A percentile compares a stretch with the other conserved stretches of the same genome.
Conservation (phyloP, 2,888 invertebrate genomes). For the Agapetus fuscipes region DNA sequence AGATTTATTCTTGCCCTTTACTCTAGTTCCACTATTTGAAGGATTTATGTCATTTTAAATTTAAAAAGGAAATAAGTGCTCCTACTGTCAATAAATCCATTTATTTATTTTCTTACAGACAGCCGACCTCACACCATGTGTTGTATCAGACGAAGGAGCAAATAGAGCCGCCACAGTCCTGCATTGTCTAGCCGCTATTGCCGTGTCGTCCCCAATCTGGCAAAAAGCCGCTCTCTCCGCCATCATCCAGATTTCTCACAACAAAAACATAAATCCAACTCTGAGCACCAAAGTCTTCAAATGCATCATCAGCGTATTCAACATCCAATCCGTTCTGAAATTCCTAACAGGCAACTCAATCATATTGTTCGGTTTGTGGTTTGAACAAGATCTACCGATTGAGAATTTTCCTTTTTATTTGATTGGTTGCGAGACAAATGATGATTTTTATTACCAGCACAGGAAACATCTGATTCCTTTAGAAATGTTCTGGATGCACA, state of each 20-base stretch:
- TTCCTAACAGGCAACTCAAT: constrained; percentile 36
- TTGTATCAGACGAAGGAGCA: constrained; percentile 46
- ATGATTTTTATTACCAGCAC: constrained; percentile 36
- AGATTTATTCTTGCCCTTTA: too few relatives aligned
- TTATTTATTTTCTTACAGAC: constrained; percentile 34
- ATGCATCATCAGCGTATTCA: constrained; percentile 25
- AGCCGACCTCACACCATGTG: constrained; percentile 31
- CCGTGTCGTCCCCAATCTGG: constrained; percentile 40
- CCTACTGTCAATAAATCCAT: too few relatives aligned
- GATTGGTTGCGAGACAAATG: constrained; percentile 30
- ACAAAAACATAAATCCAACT: constrained; percentile 38
- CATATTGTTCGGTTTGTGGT: constrained; percentile 42
- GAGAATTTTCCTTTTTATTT: constrained; percentile 37
- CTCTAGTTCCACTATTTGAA: too few relatives aligned
- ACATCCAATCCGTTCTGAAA: constrained; percentile 18
- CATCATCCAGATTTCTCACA: constrained; percentile 42
- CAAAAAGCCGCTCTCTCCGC: constrained; percentile 44
- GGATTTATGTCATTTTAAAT: too few relatives aligned
- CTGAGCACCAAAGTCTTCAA: constrained; percentile 38
- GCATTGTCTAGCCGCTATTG: constrained; percentile 44
- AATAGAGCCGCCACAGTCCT: constrained; percentile 49
- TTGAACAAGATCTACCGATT: constrained; percentile 30
- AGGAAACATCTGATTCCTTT: constrained; percentile 39
- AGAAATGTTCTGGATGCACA: constrained; percentile 31
- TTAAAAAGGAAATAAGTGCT: too few relatives aligned